A percentile compares a stretch with the other conserved stretches of the same genome.
Conservation (phyloP, 2,888 invertebrate genomes). For the Epsilonema sp. region DNA sequence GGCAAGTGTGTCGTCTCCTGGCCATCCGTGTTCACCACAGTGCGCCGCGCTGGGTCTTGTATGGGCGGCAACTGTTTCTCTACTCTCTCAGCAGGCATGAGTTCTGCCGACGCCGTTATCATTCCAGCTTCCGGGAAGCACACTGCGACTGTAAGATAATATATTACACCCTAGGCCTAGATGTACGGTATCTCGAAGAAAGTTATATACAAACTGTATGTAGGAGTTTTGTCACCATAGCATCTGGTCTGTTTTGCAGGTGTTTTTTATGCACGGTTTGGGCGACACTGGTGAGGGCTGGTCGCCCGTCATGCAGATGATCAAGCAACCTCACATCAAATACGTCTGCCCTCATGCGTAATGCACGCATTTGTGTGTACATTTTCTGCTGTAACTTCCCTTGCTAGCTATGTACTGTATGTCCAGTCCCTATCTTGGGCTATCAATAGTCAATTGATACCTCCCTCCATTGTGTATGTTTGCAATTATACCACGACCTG, state of each 20-base stretch:
- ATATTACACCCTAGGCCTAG: not conserved
- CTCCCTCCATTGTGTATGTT: too few relatives aligned
- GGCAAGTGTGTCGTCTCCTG: too few relatives aligned
- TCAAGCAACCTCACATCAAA: conserved; percentile 8
- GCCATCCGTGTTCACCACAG: too few relatives aligned
- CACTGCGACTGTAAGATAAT: conserved; percentile 55
- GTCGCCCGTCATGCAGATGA: conserved; percentile 7
- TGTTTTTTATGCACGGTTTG: conserved; percentile 11
- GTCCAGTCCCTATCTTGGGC: too few relatives aligned
- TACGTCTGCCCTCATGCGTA: conserved; percentile 11
- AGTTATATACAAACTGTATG: too few relatives aligned
- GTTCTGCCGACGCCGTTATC: conserved; percentile 38
- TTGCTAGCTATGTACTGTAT: too few relatives aligned
- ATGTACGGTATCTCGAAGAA: too few relatives aligned
- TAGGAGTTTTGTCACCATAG: too few relatives aligned
- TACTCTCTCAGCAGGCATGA: not conserved
- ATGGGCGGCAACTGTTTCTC: not conserved
- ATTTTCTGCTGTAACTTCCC: not conserved
- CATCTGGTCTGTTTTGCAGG: too few relatives aligned
- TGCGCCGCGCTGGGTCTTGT: too few relatives aligned
- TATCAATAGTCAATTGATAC: too few relatives aligned
- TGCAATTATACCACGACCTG: too few relatives aligned
- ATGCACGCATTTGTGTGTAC: not conserved
- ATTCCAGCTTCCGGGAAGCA: conserved; percentile 62
- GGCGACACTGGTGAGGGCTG: conserved; percentile 11